These are phyloP conservation scores for Centrocercus urophasianus DNA, from an alignment of 2,113 vertebrate species.

Conservation along the genomic window DNA sequence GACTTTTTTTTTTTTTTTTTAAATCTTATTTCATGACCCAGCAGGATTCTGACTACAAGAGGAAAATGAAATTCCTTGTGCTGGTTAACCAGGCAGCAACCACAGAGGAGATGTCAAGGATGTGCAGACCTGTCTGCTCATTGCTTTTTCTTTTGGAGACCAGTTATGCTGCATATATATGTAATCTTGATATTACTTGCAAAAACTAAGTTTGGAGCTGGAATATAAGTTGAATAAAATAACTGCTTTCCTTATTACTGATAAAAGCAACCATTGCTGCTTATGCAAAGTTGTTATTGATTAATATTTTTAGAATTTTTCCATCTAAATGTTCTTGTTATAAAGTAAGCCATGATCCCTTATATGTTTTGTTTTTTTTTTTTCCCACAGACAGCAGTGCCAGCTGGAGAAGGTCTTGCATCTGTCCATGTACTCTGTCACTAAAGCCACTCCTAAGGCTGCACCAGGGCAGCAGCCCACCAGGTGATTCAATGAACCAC, in stretches of 20 bases:
- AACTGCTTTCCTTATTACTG: neutral
- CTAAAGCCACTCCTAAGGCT: neutral
- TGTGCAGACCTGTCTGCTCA: neutral
- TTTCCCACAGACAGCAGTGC: neutral
- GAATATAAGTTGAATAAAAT: neutral
- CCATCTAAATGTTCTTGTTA: neutral
- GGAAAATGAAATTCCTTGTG: constrained; percentile 8
- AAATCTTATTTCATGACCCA: constrained; percentile 13
- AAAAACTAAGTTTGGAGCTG: neutral
- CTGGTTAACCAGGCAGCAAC: neutral
- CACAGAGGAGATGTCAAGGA: neutral
- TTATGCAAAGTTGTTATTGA: neutral
- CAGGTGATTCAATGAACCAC: neutral
- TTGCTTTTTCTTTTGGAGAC: neutral
- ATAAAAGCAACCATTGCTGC: neutral
- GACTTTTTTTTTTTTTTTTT: neutral
- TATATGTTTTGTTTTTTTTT: neutral
- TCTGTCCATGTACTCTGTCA: neutral
- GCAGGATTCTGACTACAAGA: neutral
- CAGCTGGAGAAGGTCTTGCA: neutral
- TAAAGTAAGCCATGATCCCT: neutral
- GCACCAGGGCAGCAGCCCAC: neutral
- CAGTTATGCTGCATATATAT: neutral
- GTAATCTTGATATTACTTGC: neutral
- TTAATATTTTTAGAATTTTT: neutral